Percentiles rank a stretch among this genome's conserved stretches.
phyloP scores from a whole-genome alignment of 2,888 invertebrate species.

The Lasioglossum malachurum region DNA sequence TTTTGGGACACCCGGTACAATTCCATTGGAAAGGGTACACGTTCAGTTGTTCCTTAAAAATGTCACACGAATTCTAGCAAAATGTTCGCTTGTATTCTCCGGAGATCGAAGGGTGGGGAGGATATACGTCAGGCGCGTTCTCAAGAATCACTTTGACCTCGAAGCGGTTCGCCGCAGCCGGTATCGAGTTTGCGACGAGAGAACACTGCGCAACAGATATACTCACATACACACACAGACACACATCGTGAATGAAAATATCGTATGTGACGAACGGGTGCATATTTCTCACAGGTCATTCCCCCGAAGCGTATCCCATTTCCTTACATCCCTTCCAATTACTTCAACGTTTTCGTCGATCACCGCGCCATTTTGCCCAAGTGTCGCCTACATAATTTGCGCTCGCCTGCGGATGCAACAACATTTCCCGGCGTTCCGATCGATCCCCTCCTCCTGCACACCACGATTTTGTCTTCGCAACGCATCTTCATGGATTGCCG shows the following conservation, averaged over 20 bases:
- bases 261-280: slow-evolving; percentile 57
- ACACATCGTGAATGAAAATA: slow-evolving; percentile 9
- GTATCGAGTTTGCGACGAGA: neutral
- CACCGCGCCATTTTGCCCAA: slow-evolving; percentile 2
- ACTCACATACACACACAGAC: neutral
- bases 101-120: neutral
- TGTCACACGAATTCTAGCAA: no score
- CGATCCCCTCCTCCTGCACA: neutral
- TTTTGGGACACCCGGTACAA: no score
- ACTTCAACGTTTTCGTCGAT: slow-evolving; percentile 20
- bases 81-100: neutral
- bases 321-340: slow-evolving; percentile 39
- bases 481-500: neutral
- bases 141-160: neutral
- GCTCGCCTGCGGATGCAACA: slow-evolving; percentile 44
- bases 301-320: slow-evolving; percentile 27
- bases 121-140: neutral
- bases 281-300: slow-evolving; percentile 48
- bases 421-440: slow-evolving; percentile 31
- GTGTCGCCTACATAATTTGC: slow-evolving; percentile 38
- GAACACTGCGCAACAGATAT: neutral
- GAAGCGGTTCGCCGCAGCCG: neutral
- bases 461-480: neutral
- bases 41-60: no score
- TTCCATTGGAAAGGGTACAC: no score